These are phyloP conservation scores for Kryptopterus vitreolus DNA, from an alignment of 2,797 vertebrate species.

Conservation along the genomic window DNA sequence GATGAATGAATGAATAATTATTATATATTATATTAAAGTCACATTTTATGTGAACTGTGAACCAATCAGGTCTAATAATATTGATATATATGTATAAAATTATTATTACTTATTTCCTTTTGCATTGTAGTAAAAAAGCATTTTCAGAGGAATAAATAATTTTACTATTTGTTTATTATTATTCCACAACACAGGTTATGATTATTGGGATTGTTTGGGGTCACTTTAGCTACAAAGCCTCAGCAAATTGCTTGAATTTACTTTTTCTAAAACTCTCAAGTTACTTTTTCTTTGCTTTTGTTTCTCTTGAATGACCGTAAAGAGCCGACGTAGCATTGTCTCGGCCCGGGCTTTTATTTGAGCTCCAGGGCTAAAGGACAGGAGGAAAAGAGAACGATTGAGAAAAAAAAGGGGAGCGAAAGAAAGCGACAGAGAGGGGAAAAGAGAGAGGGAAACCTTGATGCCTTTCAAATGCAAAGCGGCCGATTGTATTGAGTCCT, in stretches of 20 bases:
- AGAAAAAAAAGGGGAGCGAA: conserved; percentile 32
- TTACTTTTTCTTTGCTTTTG: conserved; percentile 84
- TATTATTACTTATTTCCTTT: no score
- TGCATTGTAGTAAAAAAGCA: not conserved
- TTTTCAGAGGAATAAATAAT: not conserved
- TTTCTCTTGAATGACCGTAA: conserved; percentile 88
- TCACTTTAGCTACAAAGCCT: conserved; percentile 46
- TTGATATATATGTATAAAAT: no score
- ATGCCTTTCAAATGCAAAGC: conserved; percentile 97
- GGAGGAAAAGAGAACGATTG: conserved; percentile 62
- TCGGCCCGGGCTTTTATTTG: conserved; percentile 87
- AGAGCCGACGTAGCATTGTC: conserved; percentile 82
- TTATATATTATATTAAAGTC: no score
- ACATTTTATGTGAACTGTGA: no score
- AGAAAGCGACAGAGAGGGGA: conserved; percentile 35
- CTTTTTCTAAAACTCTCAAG: conserved; percentile 68
- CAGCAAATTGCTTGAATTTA: conserved; percentile 77
- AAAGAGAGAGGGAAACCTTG: conserved; percentile 70
- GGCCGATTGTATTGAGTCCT: conserved; percentile 76
- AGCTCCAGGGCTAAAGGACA: conserved; percentile 42
- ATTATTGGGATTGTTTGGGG: not conserved
- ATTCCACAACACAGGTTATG: not conserved
- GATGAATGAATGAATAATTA: no score
- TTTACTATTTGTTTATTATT: no score
- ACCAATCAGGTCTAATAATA: no score